phyloP scores from a whole-genome alignment of 2,888 invertebrate genomes.

The Mylabris sibirica region DNA sequence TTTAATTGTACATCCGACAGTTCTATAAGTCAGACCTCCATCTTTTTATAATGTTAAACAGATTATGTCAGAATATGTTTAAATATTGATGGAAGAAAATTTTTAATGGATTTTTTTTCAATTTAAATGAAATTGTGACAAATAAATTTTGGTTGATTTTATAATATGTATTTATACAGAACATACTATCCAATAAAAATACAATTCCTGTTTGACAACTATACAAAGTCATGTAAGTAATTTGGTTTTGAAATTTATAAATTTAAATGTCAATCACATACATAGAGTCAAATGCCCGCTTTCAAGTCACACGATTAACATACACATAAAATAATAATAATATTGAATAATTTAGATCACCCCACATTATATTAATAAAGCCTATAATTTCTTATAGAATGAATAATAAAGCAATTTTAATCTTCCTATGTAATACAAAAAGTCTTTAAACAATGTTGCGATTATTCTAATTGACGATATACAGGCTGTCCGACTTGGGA shows the following conservation, averaged over 20 bases:
- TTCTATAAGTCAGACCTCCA: conserved; percentile 44
- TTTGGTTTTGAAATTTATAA: conserved; percentile 51
- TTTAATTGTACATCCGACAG: conserved; percentile 50
- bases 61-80: conserved; percentile 49
- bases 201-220: conserved; percentile 31
- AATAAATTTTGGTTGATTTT: neutral
- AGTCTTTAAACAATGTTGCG: conserved; percentile 19
- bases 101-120: neutral
- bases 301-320: conserved; percentile 43
- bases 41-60: conserved; percentile 36
- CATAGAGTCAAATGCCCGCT: conserved; percentile 35
- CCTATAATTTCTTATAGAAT: neutral
- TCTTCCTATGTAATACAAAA: conserved; percentile 24
- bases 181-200: neutral
- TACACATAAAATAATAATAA: conserved; percentile 18
- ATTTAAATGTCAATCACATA: conserved; percentile 50
- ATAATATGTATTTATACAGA: neutral
- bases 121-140: neutral
- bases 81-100: conserved; percentile 27
- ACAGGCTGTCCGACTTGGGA: too few relatives aligned
- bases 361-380: neutral
- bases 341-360: neutral
- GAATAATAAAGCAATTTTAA: neutral
- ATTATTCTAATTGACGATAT: conserved; percentile 14
- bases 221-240: conserved; percentile 41